A percentile compares a stretch with the other conserved stretches of the same genome.
Conservation (phyloP, 1,140 invertebrate species). For the Physella acuta region DNA sequence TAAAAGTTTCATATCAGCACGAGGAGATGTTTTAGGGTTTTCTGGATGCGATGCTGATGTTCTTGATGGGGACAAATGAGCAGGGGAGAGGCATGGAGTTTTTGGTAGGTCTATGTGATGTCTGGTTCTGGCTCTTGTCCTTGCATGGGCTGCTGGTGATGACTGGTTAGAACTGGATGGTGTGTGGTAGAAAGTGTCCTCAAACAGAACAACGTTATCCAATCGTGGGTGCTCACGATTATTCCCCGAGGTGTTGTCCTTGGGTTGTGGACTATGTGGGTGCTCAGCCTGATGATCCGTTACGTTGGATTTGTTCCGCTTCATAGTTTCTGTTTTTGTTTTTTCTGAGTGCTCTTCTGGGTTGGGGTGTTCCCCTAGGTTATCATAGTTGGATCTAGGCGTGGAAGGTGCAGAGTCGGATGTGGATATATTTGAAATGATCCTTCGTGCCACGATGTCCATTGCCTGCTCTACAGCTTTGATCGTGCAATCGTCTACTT, state of each 20-base stretch:
- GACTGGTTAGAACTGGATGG: conserved; percentile 1
- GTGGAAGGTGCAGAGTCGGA: background rate
- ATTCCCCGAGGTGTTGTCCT: too few species aligned
- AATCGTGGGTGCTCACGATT: background rate
- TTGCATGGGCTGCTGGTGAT: background rate
- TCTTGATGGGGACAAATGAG: background rate
- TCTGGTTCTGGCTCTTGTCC: background rate
- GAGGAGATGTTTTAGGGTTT: background rate
- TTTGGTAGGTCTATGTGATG: background rate
- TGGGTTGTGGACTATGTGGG: too few species aligned
- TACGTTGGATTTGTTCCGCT: too few species aligned
- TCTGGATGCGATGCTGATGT: background rate
- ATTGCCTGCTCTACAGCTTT: background rate
- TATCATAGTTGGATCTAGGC: background rate
- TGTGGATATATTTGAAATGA: background rate
- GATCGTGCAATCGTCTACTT: background rate
- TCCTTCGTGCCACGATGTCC: background rate
- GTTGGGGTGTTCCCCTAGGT: background rate
- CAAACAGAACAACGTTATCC: conserved; percentile 6
- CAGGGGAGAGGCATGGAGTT: background rate
- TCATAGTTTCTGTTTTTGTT: too few species aligned
- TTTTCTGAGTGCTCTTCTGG: background rate
- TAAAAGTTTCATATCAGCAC: conserved; percentile 3
- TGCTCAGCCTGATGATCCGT: too few species aligned
- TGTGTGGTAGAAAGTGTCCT: background rate